Percentiles rank a stretch among this genome's conserved stretches.
These are phyloP conservation scores for Heterocephalus glaber DNA, from an alignment of 2,113 vertebrate genomes.

Conservation along the genomic window DNA sequence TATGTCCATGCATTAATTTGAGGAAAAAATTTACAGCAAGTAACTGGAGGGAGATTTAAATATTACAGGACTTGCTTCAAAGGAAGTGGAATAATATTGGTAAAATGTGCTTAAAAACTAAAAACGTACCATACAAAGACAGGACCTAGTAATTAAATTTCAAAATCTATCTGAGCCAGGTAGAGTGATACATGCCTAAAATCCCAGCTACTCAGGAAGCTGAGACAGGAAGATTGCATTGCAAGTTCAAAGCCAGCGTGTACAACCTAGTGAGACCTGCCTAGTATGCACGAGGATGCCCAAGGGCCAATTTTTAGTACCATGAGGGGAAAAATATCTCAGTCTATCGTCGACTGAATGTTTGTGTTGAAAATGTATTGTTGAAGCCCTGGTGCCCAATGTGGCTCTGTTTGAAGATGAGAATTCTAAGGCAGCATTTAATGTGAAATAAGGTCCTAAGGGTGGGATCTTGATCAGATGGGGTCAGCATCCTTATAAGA, in stretches of 20 bases:
- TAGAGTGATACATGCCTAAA: background rate
- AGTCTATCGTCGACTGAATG: background rate
- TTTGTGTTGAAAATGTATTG: background rate
- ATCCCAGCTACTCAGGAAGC: background rate
- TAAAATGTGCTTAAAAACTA: background rate
- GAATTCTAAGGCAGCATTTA: background rate
- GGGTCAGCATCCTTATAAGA: background rate
- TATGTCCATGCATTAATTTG: background rate
- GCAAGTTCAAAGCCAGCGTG: background rate
- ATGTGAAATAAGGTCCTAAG: background rate
- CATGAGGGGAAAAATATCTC: background rate
- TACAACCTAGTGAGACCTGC: background rate
- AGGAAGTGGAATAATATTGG: background rate
- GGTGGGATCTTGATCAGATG: background rate
- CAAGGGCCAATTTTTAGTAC: background rate
- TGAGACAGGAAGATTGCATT: background rate
- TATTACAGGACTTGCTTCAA: background rate
- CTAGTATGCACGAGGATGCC: background rate
- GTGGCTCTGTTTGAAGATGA: background rate
- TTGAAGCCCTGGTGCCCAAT: no score
- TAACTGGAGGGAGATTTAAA: conserved; percentile 11
- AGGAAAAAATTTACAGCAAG: background rate
- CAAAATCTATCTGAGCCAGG: background rate
- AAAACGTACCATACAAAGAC: background rate
- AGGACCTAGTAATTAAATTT: background rate